Evolutionary conservation across 2,888 invertebrate genomes (phyloP), one percentile per base, ranked within the genome.

Genomic region (Apantesis nais): DNA sequence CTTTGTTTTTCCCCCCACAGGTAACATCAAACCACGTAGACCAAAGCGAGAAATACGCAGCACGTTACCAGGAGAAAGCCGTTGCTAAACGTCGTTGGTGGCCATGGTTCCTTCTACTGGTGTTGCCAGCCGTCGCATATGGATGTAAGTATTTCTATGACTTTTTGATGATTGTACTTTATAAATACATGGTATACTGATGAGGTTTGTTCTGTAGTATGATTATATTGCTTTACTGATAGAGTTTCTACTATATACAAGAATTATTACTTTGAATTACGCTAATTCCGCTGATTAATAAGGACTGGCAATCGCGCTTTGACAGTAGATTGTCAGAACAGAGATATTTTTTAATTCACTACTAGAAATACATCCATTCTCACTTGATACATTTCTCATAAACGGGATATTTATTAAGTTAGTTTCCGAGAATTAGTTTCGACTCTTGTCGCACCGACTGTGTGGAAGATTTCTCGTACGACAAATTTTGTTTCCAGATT

Each of bases 81-180:
- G 79, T 61, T 25, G 73, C 68, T 0, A 87, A 86, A 58, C 84
- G 89, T 0, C 88, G 91, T 41, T 88, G 88, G 88, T 93, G 94
- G 94, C 93, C 94, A 0, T 93, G 93, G 93, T 73, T 92, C 1
- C 80, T 94, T 31, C 83, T 94, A 5, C 78, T 94, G 0, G 70
- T 93, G 5, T 73, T 94, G 66, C 94, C 94, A 0, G 77, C 86
- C 0, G 41, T 90, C 16, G 93, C 89, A 71, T 95, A 93, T 76
- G 93, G 93, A 86, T 95, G 94, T 95, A 70, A 94, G 94, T 95
- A 86, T 68, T 66, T 22, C 14, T 58, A 39, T 22, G n/a, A 16
- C 14, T 52, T 34, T 11, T 19, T 29, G 22, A n/a, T n/a, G n/a
- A 25, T 55, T 12, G 25, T n/a, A n/a, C n/a, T n/a, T n/a, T n/a